Percentiles rank a stretch among this genome's conserved stretches.
Conservation (phyloP, 2,797 vertebrate species). For the Pogonophryne albipinna region DNA sequence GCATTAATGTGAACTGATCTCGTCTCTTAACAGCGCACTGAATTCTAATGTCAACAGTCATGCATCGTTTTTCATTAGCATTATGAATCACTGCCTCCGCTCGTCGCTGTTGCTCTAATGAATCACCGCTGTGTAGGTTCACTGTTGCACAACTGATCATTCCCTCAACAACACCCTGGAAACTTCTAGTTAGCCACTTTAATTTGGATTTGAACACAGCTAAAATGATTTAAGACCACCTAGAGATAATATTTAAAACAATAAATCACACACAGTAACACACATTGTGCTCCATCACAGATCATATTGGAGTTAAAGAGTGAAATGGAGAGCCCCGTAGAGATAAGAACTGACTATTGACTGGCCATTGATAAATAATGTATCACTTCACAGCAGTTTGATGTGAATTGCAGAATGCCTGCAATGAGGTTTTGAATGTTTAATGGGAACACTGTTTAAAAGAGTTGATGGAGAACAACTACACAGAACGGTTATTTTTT, state of each 20-base stretch:
- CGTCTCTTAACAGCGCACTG: slow-evolving; percentile 40
- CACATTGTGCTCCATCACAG: slow-evolving; percentile 6
- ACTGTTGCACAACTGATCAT: slow-evolving; percentile 28
- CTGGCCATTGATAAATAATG: slow-evolving; percentile 62
- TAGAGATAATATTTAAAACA: slow-evolving; percentile 29
- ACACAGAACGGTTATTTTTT: slow-evolving; percentile 43
- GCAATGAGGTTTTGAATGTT: slow-evolving; percentile 42
- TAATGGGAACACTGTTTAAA: slow-evolving; percentile 46
- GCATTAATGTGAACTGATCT: slow-evolving; percentile 64
- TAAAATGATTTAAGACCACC: slow-evolving; percentile 22
- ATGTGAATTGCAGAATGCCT: slow-evolving; percentile 37
- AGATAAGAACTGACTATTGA: slow-evolving; percentile 50
- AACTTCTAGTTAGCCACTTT: background rate
- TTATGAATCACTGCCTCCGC: slow-evolving; percentile 60
- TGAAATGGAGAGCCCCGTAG: slow-evolving; percentile 18
- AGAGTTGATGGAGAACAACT: slow-evolving; percentile 29
- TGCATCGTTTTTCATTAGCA: slow-evolving; percentile 56
- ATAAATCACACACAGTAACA: slow-evolving; percentile 14
- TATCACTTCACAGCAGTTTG: slow-evolving; percentile 38
- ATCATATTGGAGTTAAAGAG: slow-evolving; percentile 7
- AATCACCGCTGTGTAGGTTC: slow-evolving; percentile 58
- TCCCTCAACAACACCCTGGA: slow-evolving; percentile 27
- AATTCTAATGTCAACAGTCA: slow-evolving; percentile 64
- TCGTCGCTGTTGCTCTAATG: slow-evolving; percentile 51
- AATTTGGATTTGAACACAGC: slow-evolving; percentile 7